Conservation (phyloP, 64 coral and sea anemone genomes). For the Hydrozoanthus tunicans region DNA sequence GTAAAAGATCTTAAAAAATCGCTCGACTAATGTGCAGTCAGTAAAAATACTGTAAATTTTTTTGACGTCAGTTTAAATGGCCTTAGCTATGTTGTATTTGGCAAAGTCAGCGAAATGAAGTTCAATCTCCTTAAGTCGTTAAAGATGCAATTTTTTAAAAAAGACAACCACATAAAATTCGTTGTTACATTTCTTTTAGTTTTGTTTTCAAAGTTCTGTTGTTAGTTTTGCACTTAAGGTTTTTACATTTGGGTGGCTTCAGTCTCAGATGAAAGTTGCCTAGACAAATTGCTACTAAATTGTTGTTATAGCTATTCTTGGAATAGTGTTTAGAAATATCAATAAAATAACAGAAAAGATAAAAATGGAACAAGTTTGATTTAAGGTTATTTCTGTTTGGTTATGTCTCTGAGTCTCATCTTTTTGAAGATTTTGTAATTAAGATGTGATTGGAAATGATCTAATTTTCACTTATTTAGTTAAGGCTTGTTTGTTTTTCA, state of each 20-base stretch:
- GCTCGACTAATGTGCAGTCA: no score
- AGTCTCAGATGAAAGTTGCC: neutral
- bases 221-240: no score
- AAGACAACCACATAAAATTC: no score
- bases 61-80: conserved; percentile 1
- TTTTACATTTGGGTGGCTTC: no score
- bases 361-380: neutral
- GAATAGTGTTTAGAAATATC: neutral
- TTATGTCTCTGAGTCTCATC: neutral
- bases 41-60: neutral
- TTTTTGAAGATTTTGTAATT: neutral
- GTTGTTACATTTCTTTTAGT: no score
- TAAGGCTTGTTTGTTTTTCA: neutral
- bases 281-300: neutral
- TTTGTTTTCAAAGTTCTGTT: no score
- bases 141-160: neutral
- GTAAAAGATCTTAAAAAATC: no score
- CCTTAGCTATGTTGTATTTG: conserved; percentile 5
- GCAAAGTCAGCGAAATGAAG: neutral
- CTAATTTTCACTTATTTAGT: neutral
- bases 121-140: no score
- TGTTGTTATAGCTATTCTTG: neutral
- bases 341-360: no score
- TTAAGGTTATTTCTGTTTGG: neutral
- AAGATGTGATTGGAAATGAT: neutral